Base-by-base conservation (phyloP, 2,113 vertebrate genomes). In the Irena cyanogastra region DNA sequence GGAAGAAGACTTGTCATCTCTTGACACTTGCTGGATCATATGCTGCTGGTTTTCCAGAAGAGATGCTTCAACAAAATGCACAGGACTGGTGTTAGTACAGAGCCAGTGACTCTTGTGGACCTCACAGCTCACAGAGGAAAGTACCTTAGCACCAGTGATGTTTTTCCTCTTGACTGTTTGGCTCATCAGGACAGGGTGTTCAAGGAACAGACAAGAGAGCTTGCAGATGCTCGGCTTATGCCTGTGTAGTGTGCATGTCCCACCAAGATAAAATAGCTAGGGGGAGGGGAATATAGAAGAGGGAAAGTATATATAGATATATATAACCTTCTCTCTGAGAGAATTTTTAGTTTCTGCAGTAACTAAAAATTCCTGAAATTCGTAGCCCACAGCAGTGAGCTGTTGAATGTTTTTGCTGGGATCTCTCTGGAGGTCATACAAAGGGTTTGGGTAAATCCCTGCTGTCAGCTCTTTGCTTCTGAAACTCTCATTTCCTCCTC, bases 401-500 rank as follows among this genome's bases (percentile, higher is more conserved):
- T 7, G 3, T 26, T 45, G 60, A 56, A 44, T 8, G 47, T 26
- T 66, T 83, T 56, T 83, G 11, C 41, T 61, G 60, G 22, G n/a
- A 44, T 63, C 41, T 57, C 56, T 63, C 60, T n/a, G 54, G 35
- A 86, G 79, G 59, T 93, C 75, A 78, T 10, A 69, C 8, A 75
- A 61, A 83, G n/a, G 63, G 10, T 56, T 89, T 84, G 69, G 60
- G 60, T 71, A 94, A 91, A 94, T 87, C 49, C 65, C 80, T 64
- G 41, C 37, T 76, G 83, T 93, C 87, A 97, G 95, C 92, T 85
- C 22, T 94, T 94, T 82, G 31, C 60, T 89, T 89, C 68, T 89
- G 80, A 95, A 91, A 94, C 75, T 95, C 91, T 96, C 83, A 63
- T 94, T 97, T 97, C 95, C 94, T 93, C 71, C 77, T 94, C 82